A percentile compares a stretch with the other conserved stretches of the same genome.
Conservation (phyloP, 1,140 invertebrate genomes). For the Cotesia vestalis region DNA sequence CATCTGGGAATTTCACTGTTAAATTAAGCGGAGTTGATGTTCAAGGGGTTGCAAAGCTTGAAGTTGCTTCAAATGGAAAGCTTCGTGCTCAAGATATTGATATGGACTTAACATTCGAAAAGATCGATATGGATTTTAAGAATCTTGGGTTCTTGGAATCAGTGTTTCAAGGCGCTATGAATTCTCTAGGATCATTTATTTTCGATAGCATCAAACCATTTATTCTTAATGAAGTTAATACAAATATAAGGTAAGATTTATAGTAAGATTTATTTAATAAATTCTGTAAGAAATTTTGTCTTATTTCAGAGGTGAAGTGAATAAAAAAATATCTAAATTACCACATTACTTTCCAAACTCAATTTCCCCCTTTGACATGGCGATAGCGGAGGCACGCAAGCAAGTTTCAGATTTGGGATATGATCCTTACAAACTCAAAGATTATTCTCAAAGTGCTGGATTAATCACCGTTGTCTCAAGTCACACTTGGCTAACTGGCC, state of each 20-base stretch:
- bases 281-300: background rate
- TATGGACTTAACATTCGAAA: constrained; percentile 81
- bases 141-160: constrained; percentile 79
- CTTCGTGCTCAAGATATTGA: constrained; percentile 79
- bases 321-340: constrained; percentile 68
- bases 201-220: constrained; percentile 88
- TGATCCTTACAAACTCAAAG: constrained; percentile 77
- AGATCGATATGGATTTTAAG: constrained; percentile 82
- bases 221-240: constrained; percentile 79
- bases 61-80: constrained; percentile 76
- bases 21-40: constrained; percentile 76
- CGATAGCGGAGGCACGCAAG: constrained; percentile 76
- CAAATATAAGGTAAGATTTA: constrained; percentile 63
- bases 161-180: constrained; percentile 80
- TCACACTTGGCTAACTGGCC: constrained; percentile 79
- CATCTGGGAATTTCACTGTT: constrained; percentile 80
- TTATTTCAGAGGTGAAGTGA: constrained; percentile 63
- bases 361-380: constrained; percentile 84
- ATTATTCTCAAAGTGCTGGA: constrained; percentile 76
- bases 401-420: constrained; percentile 75
- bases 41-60: constrained; percentile 72
- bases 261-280: too few species aligned
- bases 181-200: constrained; percentile 80
- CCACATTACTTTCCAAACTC: constrained; percentile 83
- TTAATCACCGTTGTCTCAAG: constrained; percentile 73